These are phyloP conservation scores for Takifugu bimaculatus DNA, from an alignment of 2,113 vertebrate species.

Conservation along the genomic window DNA sequence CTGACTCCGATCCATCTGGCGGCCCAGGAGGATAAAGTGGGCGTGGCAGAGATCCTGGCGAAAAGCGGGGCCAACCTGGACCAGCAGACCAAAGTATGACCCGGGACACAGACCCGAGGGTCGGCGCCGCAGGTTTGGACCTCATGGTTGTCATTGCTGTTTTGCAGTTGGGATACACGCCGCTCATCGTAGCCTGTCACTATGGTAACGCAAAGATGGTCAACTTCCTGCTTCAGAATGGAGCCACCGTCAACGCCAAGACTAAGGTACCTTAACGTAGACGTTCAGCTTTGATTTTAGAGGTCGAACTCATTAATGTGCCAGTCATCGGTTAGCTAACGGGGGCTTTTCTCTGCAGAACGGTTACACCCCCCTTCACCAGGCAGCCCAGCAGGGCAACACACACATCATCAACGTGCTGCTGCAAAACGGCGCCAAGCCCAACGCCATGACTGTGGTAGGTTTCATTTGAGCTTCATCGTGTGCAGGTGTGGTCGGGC, in stretches of 20 bases:
- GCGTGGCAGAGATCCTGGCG: slow-evolving; percentile 84
- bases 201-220: slow-evolving; percentile 98
- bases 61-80: slow-evolving; percentile 84
- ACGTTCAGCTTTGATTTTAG: too few relatives aligned
- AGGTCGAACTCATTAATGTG: too few relatives aligned
- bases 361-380: slow-evolving; percentile 95
- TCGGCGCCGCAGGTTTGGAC: background rate
- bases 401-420: slow-evolving; percentile 96
- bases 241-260: slow-evolving; percentile 88
- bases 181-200: slow-evolving; percentile 95
- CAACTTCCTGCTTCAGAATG: slow-evolving; percentile 92
- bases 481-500: background rate
- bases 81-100: slow-evolving; percentile 89
- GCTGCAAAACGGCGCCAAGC: slow-evolving; percentile 89
- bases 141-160: background rate
- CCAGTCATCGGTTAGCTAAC: background rate
- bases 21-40: slow-evolving; percentile 94
- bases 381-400: slow-evolving; percentile 97
- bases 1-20: slow-evolving; percentile 92
- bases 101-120: too few relatives aligned
- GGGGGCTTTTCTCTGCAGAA: slow-evolving; percentile 73
- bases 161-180: slow-evolving; percentile 91
- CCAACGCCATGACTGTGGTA: slow-evolving; percentile 90
- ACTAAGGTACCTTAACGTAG: slow-evolving; percentile 82
- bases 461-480: slow-evolving; percentile 34